Evolutionary conservation across 2,888 invertebrate genomes (phyloP), one percentile per base, ranked within the genome.

Genomic region (Pocota personata): DNA sequence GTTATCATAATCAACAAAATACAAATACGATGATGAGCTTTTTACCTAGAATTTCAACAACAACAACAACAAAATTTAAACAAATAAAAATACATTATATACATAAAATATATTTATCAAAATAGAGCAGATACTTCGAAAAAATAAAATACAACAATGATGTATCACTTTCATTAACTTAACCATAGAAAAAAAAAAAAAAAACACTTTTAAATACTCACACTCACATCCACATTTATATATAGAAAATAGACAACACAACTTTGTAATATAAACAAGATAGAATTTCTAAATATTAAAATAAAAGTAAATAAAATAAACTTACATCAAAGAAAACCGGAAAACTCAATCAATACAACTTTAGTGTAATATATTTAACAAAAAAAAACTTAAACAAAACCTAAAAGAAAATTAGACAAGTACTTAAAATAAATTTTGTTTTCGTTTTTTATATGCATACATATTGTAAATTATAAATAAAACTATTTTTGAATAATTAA

Each of bases 401-500:
- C 50, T 35, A 32, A 30, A 50, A 35, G 21, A 43, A 27, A 37
- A 24, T 32, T 37, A 50, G 16, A 8, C 48, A 35, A 32, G 19
- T 69, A 71, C n/a, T 58, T 62, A 14, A 55, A 40, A 6, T 35
- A 55, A 35, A 16, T 46, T 7, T 48, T 69, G 21, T 76, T 64
- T 72, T 66, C 14, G 72, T 64, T 66, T 71, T 77, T 82, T 35
- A 55, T 43, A 40, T 40, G 19, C 21, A 55, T 71, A 67, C 16
- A 75, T 69, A 69, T 64, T 86, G 76, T 86, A 80, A 75, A 80
- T 76, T 75, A 71, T 72, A 77, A 60, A 82, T 52, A 84, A 37
- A 82, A 76, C 80, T 71, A 79, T 80, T 83, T 83, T 83, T 83
- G 66, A 83, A 83, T 83, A 83, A 82, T 48, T 67, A 67, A 82